Evolutionary conservation across 1,140 invertebrate species (phyloP), one percentile per base, ranked within the genome.

Genomic region (Brachionus asplanchnoidis): DNA sequence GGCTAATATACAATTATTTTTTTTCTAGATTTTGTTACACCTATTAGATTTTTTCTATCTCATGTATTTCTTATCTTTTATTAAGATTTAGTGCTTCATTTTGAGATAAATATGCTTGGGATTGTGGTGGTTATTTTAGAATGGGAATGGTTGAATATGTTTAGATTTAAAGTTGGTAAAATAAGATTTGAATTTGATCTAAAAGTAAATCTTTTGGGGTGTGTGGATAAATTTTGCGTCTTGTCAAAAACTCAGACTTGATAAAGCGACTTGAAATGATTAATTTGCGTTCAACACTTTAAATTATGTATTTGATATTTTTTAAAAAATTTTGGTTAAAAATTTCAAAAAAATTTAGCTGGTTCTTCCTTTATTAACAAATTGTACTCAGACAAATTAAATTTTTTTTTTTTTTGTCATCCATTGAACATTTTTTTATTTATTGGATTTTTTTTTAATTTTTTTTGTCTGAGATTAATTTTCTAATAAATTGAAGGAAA

Each of bases 21-120:
- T 53, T 60, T n/a, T 68, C 32, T 68, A 32, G 26, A 40, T 68
- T 68, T 68, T 68, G 66, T 68, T 68, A 68, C 66, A 68, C 66
- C 66, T 68, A 40, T 68, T 68, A 32, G 20, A 32, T 68, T 68
- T 68, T 68, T 32, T 32, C 26, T 32, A 40, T 40, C 26, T 32
- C 32, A 40, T 68, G 66, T 68, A 28, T 68, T 32, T 68, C 26
- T 68, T 68, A 68, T 68, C 66, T 68, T 66, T 23, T 12, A 26
- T 66, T 68, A 40, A 68, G 32, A 68, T 32, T 9, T 32, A 68
- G 12, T 68, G 66, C 26, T 68, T 32, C 12, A n/a, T 68, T 28
- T 68, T 12, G 32, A 68, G 66, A 68, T 68, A 68, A 68, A 14
- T 32, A 68, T 68, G 66, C 6, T 14, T 68, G 32, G 32, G 66